phyloP scores from a whole-genome alignment of 92 coral and sea anemone species.

The Paragorgia papillata region DNA sequence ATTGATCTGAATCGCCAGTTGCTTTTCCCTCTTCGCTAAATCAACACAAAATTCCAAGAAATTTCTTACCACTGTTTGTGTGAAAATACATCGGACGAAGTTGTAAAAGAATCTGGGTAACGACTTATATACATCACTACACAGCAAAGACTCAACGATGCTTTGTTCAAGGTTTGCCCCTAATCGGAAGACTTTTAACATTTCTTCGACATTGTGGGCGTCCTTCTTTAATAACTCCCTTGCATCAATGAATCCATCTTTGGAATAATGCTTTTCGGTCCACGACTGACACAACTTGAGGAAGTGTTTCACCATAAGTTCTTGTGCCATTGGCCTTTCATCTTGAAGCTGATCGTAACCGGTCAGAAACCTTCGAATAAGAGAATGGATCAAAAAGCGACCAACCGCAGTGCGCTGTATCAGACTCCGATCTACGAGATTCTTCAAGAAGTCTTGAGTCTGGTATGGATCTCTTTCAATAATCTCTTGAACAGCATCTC shows the following conservation, averaged over 20 bases:
- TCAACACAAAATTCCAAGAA: conserved; percentile 4
- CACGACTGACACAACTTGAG: conserved; percentile 2
- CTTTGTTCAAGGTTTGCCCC: neutral
- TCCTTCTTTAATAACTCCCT: neutral
- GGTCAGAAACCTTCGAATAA: conserved; percentile 3
- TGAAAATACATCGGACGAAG: neutral
- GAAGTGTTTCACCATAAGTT: conserved; percentile 28
- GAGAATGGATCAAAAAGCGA: conserved; percentile 7
- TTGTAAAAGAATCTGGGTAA: conserved; percentile 29
- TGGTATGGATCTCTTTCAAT: neutral
- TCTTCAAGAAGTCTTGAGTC: neutral
- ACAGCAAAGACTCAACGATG: neutral
- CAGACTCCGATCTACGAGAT: conserved; percentile 4
- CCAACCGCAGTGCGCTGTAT: neutral
- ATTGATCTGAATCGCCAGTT: neutral
- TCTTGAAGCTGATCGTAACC: conserved; percentile 1
- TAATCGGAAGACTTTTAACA: neutral
- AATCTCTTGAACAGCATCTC: conserved; percentile 35
- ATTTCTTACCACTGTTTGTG: neutral
- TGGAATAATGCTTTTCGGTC: neutral
- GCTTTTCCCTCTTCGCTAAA: neutral
- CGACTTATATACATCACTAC: conserved; percentile 19
- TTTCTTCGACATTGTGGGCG: conserved; percentile 22
- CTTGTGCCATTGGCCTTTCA: neutral
- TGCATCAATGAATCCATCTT: conserved; percentile 4